Percentiles rank a stretch among this genome's conserved stretches.
Evolutionary conservation across 2,797 vertebrate genomes (phyloP).

Genomic region (Nasua narica): DNA sequence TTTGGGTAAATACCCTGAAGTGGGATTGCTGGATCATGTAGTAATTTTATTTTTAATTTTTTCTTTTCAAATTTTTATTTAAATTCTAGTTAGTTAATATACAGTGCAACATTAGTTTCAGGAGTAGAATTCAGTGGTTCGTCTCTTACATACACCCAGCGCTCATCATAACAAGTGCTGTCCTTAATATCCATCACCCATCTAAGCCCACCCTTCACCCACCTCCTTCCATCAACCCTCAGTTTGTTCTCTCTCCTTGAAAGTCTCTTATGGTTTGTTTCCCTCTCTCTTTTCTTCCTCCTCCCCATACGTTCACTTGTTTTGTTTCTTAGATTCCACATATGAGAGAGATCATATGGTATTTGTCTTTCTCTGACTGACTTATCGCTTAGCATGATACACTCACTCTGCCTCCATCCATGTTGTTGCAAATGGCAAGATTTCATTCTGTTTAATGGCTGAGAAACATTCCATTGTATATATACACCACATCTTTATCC

Average conservation of each 20-base stretch:
- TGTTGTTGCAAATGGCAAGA: background rate
- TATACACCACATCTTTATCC: background rate
- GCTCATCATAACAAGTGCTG: background rate
- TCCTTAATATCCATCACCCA: background rate
- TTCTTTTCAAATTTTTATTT: background rate
- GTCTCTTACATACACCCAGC: background rate
- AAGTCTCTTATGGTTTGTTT: background rate
- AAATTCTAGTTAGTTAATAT: background rate
- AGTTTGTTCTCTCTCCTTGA: background rate
- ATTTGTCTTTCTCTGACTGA: background rate
- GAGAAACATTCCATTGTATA: background rate
- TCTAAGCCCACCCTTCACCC: background rate
- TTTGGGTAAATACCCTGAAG: background rate
- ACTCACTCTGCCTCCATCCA: background rate
- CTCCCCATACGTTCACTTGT: background rate
- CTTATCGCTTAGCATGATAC: background rate
- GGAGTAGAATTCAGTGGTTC: background rate
- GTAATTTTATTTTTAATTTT: background rate
- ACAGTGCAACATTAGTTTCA: background rate
- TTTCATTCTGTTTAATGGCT: background rate
- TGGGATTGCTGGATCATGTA: background rate
- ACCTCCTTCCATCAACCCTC: background rate
- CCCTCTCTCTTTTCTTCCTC: background rate
- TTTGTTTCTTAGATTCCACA: background rate
- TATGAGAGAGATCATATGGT: background rate